Base-by-base conservation (phyloP, 2,113 vertebrate genomes). In the Oryzias javanicus region DNA sequence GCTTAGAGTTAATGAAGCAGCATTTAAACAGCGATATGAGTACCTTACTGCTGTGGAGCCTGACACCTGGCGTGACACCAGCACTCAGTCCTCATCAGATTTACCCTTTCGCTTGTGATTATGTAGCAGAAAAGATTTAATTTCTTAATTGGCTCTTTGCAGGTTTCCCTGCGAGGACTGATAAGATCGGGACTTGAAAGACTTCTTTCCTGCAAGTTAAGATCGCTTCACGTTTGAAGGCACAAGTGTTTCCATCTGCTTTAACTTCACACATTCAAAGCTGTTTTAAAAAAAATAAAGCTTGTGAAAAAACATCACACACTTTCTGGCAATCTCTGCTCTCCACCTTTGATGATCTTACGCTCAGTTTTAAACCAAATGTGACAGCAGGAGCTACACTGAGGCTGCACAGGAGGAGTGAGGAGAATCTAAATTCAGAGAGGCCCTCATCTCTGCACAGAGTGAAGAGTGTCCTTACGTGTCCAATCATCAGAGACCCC, bases 1-100 rank as follows among this genome's bases (percentile, higher is more conserved):
- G 20, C 61, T 76, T 60, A 45, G 49, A 74, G 60, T 44, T 74
- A 82, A 87, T 82, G 74, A 82, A 78, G 76, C 44, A 1, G 55
- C 61, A 60, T 68, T 35, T 42, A 55, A 52, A 55, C 40, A 15
- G 15, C 0, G 6, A 78, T 67, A 70, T 58, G 49, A 82, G 74
- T 53, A 64, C 70, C 50, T 68, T 57, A n/a, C 50, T 54, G 58
- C 59, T 3, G 2, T 63, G 56, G 44, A 64, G 69, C 47, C 52
- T 25, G 52, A 65, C 44, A 67, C 64, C 42, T 42, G 60, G 24
- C 14, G 61, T 51, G 64, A 35, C 42, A 63, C 53, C 54, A 40
- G 52, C 22, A 35, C 27, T 61, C 69, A 46, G 54, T 49, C 48
- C 14, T 59, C 1, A 2, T 29, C 44, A 53, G 42, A 49, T 67